A percentile compares a stretch with the other conserved stretches of the same genome.
These are phyloP conservation scores for Chunga burmeisteri DNA, from an alignment of 2,113 vertebrate species.

Conservation along the genomic window DNA sequence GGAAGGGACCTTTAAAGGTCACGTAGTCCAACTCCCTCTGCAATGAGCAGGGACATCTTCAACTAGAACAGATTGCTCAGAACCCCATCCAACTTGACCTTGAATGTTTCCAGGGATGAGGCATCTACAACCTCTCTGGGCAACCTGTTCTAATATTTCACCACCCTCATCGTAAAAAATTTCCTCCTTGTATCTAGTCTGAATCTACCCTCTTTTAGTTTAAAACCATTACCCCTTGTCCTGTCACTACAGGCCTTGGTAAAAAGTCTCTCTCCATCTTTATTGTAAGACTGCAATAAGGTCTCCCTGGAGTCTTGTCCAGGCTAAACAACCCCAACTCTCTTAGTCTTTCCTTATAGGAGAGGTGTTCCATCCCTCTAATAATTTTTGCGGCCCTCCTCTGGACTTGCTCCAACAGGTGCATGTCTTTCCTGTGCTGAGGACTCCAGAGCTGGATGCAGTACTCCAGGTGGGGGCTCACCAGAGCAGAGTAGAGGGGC, in stretches of 20 bases:
- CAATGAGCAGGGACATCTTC: background rate
- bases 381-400: background rate
- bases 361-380: background rate
- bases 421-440: background rate
- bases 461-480: background rate
- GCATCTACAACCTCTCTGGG: background rate
- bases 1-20: background rate
- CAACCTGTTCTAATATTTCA: no score
- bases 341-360: background rate
- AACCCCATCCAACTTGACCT: background rate
- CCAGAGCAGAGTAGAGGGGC: no score
- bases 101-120: no score
- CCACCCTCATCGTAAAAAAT: background rate
- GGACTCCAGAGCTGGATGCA: background rate
- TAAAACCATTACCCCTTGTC: background rate
- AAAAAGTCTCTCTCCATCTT: no score
- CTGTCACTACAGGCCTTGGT: background rate
- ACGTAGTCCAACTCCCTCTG: background rate
- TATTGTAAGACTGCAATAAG: no score
- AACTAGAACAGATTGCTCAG: background rate
- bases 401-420: background rate
- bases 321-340: background rate
- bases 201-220: background rate
- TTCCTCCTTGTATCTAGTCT: background rate
- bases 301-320: no score